Conservation (phyloP, 2,113 vertebrate species). For the Ctenodactylus gundi region DNA sequence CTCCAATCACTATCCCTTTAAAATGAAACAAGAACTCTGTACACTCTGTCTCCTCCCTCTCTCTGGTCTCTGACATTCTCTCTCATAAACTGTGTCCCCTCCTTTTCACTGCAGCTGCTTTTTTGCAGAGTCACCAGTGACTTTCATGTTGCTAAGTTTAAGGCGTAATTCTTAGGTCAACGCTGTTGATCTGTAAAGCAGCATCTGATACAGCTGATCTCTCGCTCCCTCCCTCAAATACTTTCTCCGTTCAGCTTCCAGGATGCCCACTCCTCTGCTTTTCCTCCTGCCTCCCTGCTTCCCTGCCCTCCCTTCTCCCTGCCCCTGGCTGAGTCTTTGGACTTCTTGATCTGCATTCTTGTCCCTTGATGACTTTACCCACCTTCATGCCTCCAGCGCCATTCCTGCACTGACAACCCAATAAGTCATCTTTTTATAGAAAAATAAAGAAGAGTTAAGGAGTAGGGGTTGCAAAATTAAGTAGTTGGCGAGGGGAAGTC, state of each 20-base stretch:
- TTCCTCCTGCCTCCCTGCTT: background rate
- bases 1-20: slow-evolving; percentile 29
- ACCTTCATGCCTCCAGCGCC: background rate
- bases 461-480: too few species aligned
- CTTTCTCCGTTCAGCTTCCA: background rate
- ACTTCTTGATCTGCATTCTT: background rate
- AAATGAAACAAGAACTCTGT: slow-evolving; percentile 10
- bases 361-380: background rate
- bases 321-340: background rate
- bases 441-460: too few species aligned
- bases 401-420: background rate
- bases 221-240: background rate
- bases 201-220: background rate
- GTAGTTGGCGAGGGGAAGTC: too few species aligned
- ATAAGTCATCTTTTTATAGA: too few species aligned
- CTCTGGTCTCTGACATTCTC: background rate
- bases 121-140: slow-evolving; percentile 16
- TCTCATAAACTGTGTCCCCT: background rate
- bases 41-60: background rate
- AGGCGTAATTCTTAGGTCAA: background rate
- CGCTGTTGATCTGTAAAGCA: background rate
- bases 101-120: background rate
- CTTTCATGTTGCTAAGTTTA: background rate
- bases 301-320: background rate
- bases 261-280: background rate